These are phyloP conservation scores for Lagria hirta DNA, from an alignment of 2,888 invertebrate genomes.

Conservation along the genomic window DNA sequence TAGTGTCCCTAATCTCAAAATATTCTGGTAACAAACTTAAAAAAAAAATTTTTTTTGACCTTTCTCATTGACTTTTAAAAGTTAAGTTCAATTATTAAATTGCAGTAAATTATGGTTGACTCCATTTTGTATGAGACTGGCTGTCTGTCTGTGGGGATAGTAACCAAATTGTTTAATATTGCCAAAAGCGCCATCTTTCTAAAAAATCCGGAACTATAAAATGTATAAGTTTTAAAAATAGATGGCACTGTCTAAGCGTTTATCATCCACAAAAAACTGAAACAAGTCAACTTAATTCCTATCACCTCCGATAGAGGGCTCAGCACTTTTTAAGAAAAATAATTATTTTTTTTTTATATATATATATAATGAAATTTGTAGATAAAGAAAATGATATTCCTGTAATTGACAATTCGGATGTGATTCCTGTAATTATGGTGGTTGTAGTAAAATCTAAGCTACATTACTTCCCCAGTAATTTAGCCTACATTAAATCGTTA, in stretches of 20 bases:
- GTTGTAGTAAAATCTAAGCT: slow-evolving; percentile 54
- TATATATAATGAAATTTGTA: no score
- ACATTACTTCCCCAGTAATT: slow-evolving; percentile 52
- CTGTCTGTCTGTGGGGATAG: no score
- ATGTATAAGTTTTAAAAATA: neutral
- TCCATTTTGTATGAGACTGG: no score
- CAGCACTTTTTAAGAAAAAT: slow-evolving; percentile 4
- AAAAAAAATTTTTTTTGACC: no score
- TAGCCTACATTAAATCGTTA: slow-evolving; percentile 48
- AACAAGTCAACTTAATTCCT: no score
- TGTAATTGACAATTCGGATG: slow-evolving; percentile 46
- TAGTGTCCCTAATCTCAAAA: slow-evolving; percentile 50
- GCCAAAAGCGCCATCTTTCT: neutral
- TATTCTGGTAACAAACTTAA: slow-evolving; percentile 39
- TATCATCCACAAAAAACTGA: neutral
- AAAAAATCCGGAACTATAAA: slow-evolving; percentile 1
- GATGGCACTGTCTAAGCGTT: neutral
- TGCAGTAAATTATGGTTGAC: no score
- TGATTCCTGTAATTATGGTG: slow-evolving; percentile 51
- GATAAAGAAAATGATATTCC: slow-evolving; percentile 46
- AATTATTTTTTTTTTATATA: slow-evolving; percentile 11
- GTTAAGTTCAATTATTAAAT: no score
- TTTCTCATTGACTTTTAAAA: no score
- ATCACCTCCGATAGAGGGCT: no score
- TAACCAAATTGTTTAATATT: no score